Percentiles rank a stretch among this genome's conserved stretches.
Evolutionary conservation across 2,113 vertebrate species (phyloP).

Genomic region (Pachycephala philippinensis): DNA sequence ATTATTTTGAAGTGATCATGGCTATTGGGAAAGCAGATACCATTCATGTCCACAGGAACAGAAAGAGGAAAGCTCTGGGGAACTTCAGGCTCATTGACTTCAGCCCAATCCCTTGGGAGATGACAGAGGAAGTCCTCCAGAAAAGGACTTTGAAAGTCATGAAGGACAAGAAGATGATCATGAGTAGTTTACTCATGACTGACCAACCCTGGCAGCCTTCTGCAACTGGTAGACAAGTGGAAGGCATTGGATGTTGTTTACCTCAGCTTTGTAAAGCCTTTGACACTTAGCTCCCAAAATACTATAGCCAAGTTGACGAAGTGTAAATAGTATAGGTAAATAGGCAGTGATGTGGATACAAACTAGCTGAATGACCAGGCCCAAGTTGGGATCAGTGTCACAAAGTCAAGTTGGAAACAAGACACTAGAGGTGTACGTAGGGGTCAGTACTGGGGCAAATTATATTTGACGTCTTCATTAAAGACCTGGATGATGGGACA

Average conservation of each 20-base stretch:
- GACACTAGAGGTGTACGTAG: background rate
- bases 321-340: background rate
- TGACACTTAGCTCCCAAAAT: background rate
- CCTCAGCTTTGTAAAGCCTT: background rate
- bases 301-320: background rate
- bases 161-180: background rate
- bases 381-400: background rate
- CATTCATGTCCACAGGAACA: background rate
- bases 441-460: background rate
- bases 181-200: background rate
- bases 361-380: background rate
- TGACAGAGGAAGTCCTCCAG: background rate
- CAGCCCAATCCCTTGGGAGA: background rate
- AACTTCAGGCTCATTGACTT: background rate
- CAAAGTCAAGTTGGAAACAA: background rate
- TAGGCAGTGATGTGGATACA: background rate
- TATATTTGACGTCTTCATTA: background rate
- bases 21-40: background rate
- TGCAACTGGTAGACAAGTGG: background rate
- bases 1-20: background rate
- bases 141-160: background rate
- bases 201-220: background rate
- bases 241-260: background rate
- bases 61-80: background rate
- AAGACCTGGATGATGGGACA: background rate